Percentiles rank a stretch among this genome's conserved stretches.
Evolutionary conservation across 2,888 invertebrate genomes (phyloP).

Genomic region (Polietes domitor): DNA sequence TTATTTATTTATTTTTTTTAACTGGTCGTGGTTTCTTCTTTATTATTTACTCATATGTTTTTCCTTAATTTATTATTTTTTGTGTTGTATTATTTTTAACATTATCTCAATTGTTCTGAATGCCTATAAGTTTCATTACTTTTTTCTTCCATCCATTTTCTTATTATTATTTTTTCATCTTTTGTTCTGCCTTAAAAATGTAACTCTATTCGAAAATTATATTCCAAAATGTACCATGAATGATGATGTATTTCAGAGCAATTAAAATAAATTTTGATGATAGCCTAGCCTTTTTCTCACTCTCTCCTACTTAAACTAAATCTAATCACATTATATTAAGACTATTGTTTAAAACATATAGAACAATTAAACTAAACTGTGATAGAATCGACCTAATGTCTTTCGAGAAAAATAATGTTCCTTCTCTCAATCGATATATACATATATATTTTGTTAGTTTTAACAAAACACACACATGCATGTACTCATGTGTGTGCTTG

Average conservation of each 20-base stretch:
- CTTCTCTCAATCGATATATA: not conserved
- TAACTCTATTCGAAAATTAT: constrained; percentile 19
- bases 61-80: constrained; percentile 43
- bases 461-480: constrained; percentile 20
- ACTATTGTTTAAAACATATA: constrained; percentile 37
- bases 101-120: constrained; percentile 79
- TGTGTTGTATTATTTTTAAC: constrained; percentile 53
- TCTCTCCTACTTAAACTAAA: constrained; percentile 36
- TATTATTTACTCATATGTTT: constrained; percentile 25
- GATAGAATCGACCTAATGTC: constrained; percentile 29
- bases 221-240: constrained; percentile 29
- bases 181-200: constrained; percentile 12
- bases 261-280: constrained; percentile 46
- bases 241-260: constrained; percentile 60
- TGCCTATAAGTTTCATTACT: constrained; percentile 69
- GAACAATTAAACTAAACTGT: constrained; percentile 46
- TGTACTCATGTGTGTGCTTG: not conserved
- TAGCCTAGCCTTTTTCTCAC: too few relatives aligned
- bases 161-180: constrained; percentile 45
- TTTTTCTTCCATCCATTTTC: not conserved
- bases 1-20: constrained; percentile 7
- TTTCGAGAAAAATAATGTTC: not conserved
- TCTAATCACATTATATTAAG: constrained; percentile 49
- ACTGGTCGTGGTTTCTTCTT: constrained; percentile 54
- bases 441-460: constrained; percentile 27